Percentiles rank a stretch among this genome's conserved stretches.
phyloP scores from a whole-genome alignment of 2,888 invertebrate species.

The Clitarchus hookeri region DNA sequence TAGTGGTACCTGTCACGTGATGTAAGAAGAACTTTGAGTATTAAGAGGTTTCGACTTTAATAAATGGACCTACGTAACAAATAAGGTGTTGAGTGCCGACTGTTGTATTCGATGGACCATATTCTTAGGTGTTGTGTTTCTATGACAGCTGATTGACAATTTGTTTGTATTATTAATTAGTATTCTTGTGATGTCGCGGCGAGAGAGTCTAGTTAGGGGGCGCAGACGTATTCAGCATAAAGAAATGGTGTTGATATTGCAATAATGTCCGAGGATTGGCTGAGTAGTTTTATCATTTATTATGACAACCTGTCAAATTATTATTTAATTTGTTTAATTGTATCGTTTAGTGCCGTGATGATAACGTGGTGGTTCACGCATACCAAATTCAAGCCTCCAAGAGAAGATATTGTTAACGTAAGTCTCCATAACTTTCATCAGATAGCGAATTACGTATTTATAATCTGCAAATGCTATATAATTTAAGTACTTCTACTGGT shows the following conservation, averaged over 20 bases:
- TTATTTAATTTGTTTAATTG: slow-evolving; percentile 29
- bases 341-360: slow-evolving; percentile 34
- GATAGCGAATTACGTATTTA: no score
- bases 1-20: no score
- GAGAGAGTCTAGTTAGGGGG: not conserved
- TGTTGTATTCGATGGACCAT: no score
- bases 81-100: no score
- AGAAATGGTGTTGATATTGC: not conserved
- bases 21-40: no score
- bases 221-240: not conserved
- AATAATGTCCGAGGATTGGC: slow-evolving; percentile 30
- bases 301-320: slow-evolving; percentile 35
- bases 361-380: slow-evolving; percentile 29
- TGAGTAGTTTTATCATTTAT: slow-evolving; percentile 34
- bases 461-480: no score
- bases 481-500: no score
- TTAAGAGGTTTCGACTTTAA: no score
- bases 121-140: no score
- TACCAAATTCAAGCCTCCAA: not conserved
- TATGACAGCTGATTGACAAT: not conserved
- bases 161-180: not conserved
- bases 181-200: not conserved
- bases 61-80: no score
- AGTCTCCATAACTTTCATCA: not conserved
- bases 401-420: not conserved